Base-by-base conservation (phyloP, 2,797 vertebrate genomes). In the Brachyalestes nurse region DNA sequence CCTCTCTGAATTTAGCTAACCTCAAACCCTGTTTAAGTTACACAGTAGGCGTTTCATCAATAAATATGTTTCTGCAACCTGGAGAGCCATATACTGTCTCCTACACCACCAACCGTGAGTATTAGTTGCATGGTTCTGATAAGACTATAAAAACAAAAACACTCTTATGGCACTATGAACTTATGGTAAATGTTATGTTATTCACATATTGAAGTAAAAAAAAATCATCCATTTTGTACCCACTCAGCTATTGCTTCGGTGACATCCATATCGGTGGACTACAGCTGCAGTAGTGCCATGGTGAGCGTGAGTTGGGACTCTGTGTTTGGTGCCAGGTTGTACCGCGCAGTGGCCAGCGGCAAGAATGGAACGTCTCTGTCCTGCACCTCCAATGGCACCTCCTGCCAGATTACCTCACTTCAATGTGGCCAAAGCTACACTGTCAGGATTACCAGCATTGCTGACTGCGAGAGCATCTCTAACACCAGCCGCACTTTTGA, bases 11-110 rank as follows among this genome's bases (percentile, higher is more conserved):
- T 5, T 83, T 96, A 81, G 67, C 47, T 16, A 75, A 87, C 14
- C 90, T 96, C 86, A 82, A 90, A 72, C 91, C 93, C 25, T 96
- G 95, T 88, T 89, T 93, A 82, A 88, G 65, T 66, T 96, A 95
- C 86, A 91, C 83, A 2, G 88, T 96, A 67, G 93, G 90, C 6
- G 88, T 96, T 1, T 93, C 93, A 16, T 95, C 94, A 2, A 0
- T 93, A 64, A 94, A 93, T 47, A 25, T 76, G 78, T 96, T 95
- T 89, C 70, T 87, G 16, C 74, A 85, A 13, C 83, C 91, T n/a
- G 95, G 95, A 61, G 95, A 96, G 83, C 8, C 93, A 6, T 58
- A 64, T 0, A 82, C 78, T 16, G 55, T 90, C 58, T 53, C 16
- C 13, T 28, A 93, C 83, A 86, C 17, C 16, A 95, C 93, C 28